Conservation (phyloP, 2,888 invertebrate species). For the Philonicus albiceps region DNA sequence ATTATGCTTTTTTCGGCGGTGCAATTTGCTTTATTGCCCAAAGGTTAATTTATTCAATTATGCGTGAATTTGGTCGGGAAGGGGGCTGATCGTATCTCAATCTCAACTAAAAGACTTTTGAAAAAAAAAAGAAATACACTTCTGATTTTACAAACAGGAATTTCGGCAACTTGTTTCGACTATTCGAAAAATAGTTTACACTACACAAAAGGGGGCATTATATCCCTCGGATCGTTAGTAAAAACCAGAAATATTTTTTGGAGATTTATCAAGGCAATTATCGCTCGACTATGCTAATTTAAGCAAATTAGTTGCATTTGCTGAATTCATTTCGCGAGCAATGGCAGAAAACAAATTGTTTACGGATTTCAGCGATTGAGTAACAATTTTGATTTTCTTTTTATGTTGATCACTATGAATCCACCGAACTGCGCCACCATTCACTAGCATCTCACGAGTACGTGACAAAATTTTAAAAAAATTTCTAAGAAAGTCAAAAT, state of each 20-base stretch:
- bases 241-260: not conserved
- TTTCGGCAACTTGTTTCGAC: not conserved
- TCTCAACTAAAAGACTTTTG: not conserved
- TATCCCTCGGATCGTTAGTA: not conserved
- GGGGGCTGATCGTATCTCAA: not conserved
- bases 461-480: not conserved
- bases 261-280: not conserved
- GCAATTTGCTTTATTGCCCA: constrained; percentile 13
- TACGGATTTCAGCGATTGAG: not conserved
- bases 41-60: constrained; percentile 8
- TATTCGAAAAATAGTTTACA: not conserved
- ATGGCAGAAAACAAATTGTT: not conserved
- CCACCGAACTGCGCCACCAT: not conserved
- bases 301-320: constrained; percentile 11
- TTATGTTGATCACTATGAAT: not conserved
- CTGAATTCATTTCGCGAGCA: not conserved
- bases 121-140: not conserved
- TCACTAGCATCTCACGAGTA: not conserved
- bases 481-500: not conserved
- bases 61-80: not conserved
- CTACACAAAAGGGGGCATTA: not conserved
- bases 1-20: not conserved
- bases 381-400: not conserved
- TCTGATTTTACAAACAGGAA: not conserved
- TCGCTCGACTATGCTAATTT: constrained; percentile 7